phyloP scores from a whole-genome alignment of 2,113 vertebrate species.

The Chaetorhynchus papuensis region DNA sequence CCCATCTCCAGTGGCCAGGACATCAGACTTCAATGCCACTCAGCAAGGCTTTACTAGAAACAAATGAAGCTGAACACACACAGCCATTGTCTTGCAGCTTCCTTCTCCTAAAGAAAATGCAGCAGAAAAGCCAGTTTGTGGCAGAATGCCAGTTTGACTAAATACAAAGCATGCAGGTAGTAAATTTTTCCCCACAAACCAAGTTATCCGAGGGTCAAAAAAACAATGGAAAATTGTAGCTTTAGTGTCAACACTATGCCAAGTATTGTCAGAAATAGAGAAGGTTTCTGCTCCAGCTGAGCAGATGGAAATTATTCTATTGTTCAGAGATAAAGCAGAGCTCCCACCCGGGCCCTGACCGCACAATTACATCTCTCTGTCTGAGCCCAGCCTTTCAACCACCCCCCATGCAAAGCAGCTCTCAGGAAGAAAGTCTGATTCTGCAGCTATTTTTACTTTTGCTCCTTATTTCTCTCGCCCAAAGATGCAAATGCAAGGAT shows the following conservation, averaged over 20 bases:
- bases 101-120: background rate
- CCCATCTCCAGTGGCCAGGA: background rate
- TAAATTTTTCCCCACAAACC: background rate
- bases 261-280: background rate
- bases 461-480: background rate
- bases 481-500: background rate
- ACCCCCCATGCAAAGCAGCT: background rate
- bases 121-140: background rate
- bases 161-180: background rate
- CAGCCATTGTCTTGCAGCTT: background rate
- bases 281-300: background rate
- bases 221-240: background rate
- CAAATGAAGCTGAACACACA: accelerated
- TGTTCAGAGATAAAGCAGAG: background rate
- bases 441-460: background rate
- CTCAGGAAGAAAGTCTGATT: background rate
- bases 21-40: accelerated
- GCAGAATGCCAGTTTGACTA: background rate
- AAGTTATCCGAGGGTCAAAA: background rate
- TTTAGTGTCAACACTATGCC: background rate
- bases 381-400: background rate
- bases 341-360: background rate
- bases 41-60: background rate
- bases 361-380: background rate
- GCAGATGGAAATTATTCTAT: background rate